phyloP scores from a whole-genome alignment of 2,888 invertebrate species.

The Drosophila rubida region DNA sequence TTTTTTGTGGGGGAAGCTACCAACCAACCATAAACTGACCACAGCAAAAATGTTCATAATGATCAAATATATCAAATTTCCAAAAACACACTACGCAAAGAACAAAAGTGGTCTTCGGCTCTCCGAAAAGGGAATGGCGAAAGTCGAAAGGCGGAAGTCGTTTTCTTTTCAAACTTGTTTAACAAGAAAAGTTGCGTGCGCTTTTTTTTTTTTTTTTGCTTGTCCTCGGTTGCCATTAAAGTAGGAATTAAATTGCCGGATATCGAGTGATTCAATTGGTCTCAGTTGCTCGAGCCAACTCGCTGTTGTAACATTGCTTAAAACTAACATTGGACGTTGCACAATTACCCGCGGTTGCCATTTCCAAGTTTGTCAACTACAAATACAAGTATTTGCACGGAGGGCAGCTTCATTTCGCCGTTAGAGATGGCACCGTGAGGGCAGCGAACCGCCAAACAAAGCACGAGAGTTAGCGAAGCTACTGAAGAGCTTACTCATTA shows the following conservation, averaged over 20 bases:
- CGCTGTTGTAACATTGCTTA: neutral
- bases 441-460: too few relatives aligned
- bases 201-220: neutral
- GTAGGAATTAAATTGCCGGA: neutral
- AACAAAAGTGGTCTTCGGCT: slow-evolving; percentile 1
- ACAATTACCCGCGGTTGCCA: slow-evolving; percentile 20
- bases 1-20: slow-evolving; percentile 21
- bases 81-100: slow-evolving; percentile 2
- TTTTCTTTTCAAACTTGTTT: slow-evolving; percentile 8
- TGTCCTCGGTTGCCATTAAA: neutral
- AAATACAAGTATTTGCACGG: slow-evolving; percentile 11
- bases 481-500: too few relatives aligned
- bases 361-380: slow-evolving; percentile 27
- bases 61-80: slow-evolving; percentile 26
- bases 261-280: neutral
- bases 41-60: slow-evolving; percentile 32
- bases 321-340: slow-evolving; percentile 11
- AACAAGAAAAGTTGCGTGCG: slow-evolving; percentile 1
- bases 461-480: too few relatives aligned
- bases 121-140: neutral
- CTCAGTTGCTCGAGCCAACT: neutral
- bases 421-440: slow-evolving; percentile 7
- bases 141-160: neutral
- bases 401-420: neutral
- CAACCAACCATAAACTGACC: slow-evolving; percentile 35